Conservation (phyloP, 1,140 invertebrate species). For the Popillia japonica region DNA sequence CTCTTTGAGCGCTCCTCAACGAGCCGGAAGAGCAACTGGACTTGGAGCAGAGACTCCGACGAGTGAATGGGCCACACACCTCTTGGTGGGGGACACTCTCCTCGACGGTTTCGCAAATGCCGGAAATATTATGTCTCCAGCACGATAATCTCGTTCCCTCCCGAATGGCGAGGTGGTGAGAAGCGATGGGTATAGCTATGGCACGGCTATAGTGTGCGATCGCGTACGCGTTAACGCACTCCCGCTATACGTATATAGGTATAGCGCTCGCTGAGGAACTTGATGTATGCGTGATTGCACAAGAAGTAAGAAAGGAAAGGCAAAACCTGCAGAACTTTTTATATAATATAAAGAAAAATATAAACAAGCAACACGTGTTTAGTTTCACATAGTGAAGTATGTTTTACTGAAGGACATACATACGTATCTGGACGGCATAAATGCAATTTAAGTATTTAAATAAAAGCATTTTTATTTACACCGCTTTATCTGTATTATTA, state of each 20-base stretch:
- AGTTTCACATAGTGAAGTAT: neutral
- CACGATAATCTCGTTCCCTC: conserved; percentile 19
- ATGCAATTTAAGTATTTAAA: too few species aligned
- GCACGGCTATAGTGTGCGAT: neutral
- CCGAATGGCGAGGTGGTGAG: conserved; percentile 7
- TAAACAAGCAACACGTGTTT: conserved; percentile 20
- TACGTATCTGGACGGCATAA: too few species aligned
- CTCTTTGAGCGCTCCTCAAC: conserved; percentile 49
- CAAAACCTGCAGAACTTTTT: conserved; percentile 28
- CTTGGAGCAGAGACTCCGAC: conserved; percentile 47
- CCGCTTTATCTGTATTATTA: too few species aligned
- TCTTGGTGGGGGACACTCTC: conserved; percentile 44
- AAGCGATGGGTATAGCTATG: conserved; percentile 15
- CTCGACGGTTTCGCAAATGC: conserved; percentile 54
- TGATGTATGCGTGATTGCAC: conserved; percentile 19
- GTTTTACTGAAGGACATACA: neutral
- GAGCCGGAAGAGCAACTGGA: conserved; percentile 57
- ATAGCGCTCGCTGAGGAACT: neutral
- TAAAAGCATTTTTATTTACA: too few species aligned
- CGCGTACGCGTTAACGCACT: neutral
- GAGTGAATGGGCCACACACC: conserved; percentile 52
- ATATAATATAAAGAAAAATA: neutral
- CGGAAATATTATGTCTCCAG: conserved; percentile 47
- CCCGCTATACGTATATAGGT: neutral
- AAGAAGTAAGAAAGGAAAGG: conserved; percentile 30